These are phyloP conservation scores for Xanthorhoe spadicearia DNA, from an alignment of 2,888 invertebrate genomes.

Conservation along the genomic window DNA sequence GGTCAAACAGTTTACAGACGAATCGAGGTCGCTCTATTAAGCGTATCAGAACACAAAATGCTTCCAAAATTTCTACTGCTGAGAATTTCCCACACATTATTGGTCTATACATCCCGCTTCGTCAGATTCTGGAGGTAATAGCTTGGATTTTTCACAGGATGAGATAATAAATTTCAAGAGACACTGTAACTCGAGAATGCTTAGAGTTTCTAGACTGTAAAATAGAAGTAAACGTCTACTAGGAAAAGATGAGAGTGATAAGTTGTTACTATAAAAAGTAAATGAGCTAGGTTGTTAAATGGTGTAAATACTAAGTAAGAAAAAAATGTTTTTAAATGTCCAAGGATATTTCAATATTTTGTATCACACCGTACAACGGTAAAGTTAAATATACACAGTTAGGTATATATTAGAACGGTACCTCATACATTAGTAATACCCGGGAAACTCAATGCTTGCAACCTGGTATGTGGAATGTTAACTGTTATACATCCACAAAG, in stretches of 20 bases:
- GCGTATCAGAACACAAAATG: conserved; percentile 7
- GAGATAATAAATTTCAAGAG: conserved; percentile 60
- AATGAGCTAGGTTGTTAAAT: no score
- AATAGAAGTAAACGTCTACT: not conserved
- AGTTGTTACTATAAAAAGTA: not conserved
- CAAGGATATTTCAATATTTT: no score
- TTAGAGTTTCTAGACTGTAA: conserved; percentile 29
- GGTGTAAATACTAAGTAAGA: no score
- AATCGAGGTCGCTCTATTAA: not conserved
- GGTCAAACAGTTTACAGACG: not conserved
- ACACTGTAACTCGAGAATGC: conserved; percentile 39
- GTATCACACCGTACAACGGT: no score
- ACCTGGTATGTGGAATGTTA: no score
- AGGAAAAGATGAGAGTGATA: not conserved
- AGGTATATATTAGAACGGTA: no score
- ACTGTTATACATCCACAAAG: no score
- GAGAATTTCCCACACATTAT: conserved; percentile 23
- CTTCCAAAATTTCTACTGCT: conserved; percentile 19
- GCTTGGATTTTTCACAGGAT: conserved; percentile 61
- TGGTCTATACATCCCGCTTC: conserved; percentile 28
- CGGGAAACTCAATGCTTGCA: no score
- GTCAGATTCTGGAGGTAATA: conserved; percentile 48
- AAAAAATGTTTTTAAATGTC: no score
- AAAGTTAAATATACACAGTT: no score
- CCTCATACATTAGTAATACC: no score